Conservation (phyloP, 2,888 invertebrate species). For the Microplitis manilae region DNA sequence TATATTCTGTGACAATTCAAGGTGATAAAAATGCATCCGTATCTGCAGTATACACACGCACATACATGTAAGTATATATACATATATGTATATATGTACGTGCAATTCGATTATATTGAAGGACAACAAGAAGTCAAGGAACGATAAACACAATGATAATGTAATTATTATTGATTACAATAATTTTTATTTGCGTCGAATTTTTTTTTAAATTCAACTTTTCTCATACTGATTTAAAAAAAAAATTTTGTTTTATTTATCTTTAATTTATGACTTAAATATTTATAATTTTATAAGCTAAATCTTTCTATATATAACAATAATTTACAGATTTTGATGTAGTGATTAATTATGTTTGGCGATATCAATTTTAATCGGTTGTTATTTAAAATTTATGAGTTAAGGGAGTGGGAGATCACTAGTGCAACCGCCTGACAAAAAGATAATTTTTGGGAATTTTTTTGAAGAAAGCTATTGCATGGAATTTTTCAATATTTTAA, state of each 20-base stretch:
- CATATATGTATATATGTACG: not conserved
- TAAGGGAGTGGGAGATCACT: too few relatives aligned
- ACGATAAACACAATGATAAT: slow-evolving; percentile 47
- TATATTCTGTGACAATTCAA: slow-evolving; percentile 31
- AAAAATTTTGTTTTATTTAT: not conserved
- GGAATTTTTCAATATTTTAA: too few relatives aligned
- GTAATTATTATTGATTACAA: slow-evolving; percentile 25
- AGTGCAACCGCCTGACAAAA: too few relatives aligned
- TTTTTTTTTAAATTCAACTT: slow-evolving; percentile 7
- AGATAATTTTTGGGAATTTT: too few relatives aligned
- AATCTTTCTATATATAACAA: too few relatives aligned
- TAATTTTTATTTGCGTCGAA: slow-evolving; percentile 13
- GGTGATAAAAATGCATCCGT: slow-evolving; percentile 30
- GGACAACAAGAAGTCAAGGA: slow-evolving; percentile 49
- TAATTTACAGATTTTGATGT: too few relatives aligned
- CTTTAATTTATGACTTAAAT: slow-evolving; percentile 32
- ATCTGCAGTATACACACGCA: not conserved
- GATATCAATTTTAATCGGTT: too few relatives aligned
- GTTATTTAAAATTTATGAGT: too few relatives aligned
- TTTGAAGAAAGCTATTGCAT: too few relatives aligned
- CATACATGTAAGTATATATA: not conserved
- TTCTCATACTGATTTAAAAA: slow-evolving; percentile 4
- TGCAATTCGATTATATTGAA: slow-evolving; percentile 29
- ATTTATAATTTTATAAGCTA: too few relatives aligned
- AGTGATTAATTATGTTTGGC: too few relatives aligned